Evolutionary conservation across 1,140 invertebrate species (phyloP).

Genomic region (Diachasmimorpha longicaudata): DNA sequence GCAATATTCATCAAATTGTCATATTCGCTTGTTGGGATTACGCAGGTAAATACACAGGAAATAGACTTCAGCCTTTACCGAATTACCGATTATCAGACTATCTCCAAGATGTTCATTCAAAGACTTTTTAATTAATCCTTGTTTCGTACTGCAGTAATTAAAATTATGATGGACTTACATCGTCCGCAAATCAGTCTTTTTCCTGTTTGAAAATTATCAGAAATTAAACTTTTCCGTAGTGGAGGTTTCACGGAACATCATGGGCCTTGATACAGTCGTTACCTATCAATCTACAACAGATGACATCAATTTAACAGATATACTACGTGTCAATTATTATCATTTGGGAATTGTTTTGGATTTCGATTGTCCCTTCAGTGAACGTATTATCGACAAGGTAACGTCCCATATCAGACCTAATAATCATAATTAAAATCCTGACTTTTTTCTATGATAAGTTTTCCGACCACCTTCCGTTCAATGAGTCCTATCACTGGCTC

Average conservation of each 20-base stretch:
- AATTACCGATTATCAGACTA: no score
- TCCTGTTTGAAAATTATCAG: no score
- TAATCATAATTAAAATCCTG: no score
- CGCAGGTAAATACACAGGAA: neutral
- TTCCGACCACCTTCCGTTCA: constrained; percentile 31
- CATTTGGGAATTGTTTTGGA: constrained; percentile 43
- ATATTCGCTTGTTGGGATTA: constrained; percentile 35
- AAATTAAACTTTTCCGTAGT: constrained; percentile 16
- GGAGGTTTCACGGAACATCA: constrained; percentile 11
- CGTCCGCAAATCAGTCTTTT: no score
- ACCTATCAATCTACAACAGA: constrained; percentile 28
- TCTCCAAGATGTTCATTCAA: no score
- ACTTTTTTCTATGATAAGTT: no score
- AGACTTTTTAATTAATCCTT: no score
- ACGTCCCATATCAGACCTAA: no score
- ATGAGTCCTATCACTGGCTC: constrained; percentile 49
- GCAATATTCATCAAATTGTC: constrained; percentile 29
- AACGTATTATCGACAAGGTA: constrained; percentile 22
- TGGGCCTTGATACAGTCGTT: constrained; percentile 16
- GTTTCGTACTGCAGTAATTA: no score
- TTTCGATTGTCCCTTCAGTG: constrained; percentile 40
- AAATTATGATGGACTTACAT: no score
- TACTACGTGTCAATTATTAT: constrained; percentile 43
- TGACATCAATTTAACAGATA: constrained; percentile 20
- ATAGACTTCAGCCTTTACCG: no score